phyloP scores from a whole-genome alignment of 2,113 vertebrate genomes.

The Megaceryle maxima region DNA sequence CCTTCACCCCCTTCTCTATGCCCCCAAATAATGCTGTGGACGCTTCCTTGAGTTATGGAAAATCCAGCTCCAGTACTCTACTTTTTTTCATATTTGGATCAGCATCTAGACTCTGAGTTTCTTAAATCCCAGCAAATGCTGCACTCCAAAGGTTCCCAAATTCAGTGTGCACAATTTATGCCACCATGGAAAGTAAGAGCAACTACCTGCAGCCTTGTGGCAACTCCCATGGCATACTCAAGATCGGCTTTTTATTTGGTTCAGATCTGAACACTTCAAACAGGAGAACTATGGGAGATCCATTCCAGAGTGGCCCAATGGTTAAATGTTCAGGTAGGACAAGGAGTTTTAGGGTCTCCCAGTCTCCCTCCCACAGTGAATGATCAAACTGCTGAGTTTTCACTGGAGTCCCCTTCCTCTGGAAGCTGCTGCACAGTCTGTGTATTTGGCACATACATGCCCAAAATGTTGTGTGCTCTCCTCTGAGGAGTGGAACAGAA shows the following conservation, averaged over 20 bases:
- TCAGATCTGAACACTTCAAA: neutral
- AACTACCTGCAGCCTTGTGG: neutral
- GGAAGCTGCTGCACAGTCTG: neutral
- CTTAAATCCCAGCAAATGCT: neutral
- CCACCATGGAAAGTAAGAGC: neutral
- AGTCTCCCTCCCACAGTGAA: neutral
- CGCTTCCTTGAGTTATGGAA: neutral
- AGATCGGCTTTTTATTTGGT: neutral
- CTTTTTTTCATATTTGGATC: neutral
- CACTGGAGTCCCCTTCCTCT: neutral
- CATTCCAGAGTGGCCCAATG: neutral
- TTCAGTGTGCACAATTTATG: neutral
- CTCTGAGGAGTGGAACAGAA: neutral
- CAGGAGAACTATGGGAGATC: neutral
- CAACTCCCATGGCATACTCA: neutral
- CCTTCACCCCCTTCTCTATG: neutral
- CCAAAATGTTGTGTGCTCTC: neutral
- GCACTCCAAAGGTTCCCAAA: neutral
- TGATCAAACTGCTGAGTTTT: neutral
- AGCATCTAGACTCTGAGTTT: neutral
- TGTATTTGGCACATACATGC: neutral
- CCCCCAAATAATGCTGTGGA: neutral
- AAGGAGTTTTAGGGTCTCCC: neutral
- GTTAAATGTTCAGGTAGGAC: neutral
- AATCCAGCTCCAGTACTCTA: neutral